Evolutionary conservation across 2,888 invertebrate species (phyloP), one percentile per base, ranked within the genome.

Genomic region (Drosophila nr. perissopoda): DNA sequence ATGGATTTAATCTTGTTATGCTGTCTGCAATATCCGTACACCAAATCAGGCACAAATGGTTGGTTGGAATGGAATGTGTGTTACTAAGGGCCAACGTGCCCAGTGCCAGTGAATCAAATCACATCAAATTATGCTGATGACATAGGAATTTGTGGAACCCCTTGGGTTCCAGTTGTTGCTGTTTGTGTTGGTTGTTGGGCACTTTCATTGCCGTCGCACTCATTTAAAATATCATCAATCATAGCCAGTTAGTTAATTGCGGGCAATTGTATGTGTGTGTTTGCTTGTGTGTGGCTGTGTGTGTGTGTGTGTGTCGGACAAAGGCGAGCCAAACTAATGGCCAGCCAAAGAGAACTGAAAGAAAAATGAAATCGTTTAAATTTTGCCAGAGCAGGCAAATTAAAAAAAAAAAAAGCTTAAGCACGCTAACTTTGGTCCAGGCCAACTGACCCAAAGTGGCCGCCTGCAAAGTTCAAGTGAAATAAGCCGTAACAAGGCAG

Each of bases 141-240:
- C 67, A 75, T 71, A 70, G 74, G 76, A 72, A 81, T 72, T 75
- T 76, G 70, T 60, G 64, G 70, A 56, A 46, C 59, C 71, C 64
- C 66, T 70, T 60, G 48, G 46, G 25, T 56, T 36, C 29, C 8
- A 25, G 5, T 7, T 13, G 25, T 54, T 54, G 51, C 34, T 60
- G 29, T 34, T 51, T 56, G 16, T 48, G 21, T 53, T 66, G 58
- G 54, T 33, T 69, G 52, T 49, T 70, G 64, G 66, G 42, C 66
- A 70, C 69, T 76, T 79, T 75, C 70, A 70, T 67, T 73, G 70
- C 70, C 68, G 64, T 70, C 83, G 81, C 74, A 71, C 83, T 85
- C 89, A 90, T 88, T 91, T 91, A 91, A 91, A 91, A 91, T 76
- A 89, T 90, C 91, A 91, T 91, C 91, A 91, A 91, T 91, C 91